Evolutionary conservation across 2,113 vertebrate genomes (phyloP).

Genomic region (Boulengeromyrus knoepffleri): DNA sequence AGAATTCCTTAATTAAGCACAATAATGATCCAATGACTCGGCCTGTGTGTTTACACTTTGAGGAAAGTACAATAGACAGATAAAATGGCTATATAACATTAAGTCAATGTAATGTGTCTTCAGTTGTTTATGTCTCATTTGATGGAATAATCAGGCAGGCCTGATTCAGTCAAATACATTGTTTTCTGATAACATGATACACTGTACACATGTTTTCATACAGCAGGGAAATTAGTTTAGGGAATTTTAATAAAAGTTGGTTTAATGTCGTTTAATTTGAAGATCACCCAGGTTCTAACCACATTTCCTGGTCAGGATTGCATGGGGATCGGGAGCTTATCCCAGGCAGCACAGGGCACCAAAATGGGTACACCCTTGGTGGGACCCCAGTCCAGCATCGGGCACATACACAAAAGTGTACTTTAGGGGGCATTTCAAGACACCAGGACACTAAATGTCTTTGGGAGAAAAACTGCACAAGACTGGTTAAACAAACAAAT

Average conservation of each 20-base stretch:
- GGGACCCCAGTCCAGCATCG: not conserved
- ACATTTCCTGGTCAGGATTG: not conserved
- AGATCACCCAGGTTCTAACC: not conserved
- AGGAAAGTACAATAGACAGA: not conserved
- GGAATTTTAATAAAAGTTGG: not conserved
- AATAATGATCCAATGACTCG: not conserved
- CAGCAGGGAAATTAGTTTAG: not conserved
- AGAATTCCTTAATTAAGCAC: not conserved
- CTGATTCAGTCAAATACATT: not conserved
- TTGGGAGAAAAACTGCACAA: not conserved
- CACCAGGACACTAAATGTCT: not conserved
- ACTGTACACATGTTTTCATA: not conserved
- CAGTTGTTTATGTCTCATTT: not conserved
- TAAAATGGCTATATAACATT: not conserved
- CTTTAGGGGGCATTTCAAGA: not conserved
- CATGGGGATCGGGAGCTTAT: not conserved
- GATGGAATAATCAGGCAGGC: not conserved
- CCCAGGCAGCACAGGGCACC: not conserved
- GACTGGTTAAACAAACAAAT: not conserved
- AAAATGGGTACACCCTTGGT: not conserved
- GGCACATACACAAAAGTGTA: not conserved
- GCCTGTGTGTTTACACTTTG: not conserved
- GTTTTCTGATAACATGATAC: not conserved
- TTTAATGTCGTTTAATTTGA: not conserved
- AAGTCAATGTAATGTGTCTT: constrained; percentile 3